These are phyloP conservation scores for Corythoichthys intestinalis DNA, from an alignment of 2,113 vertebrate species.

Conservation along the genomic window DNA sequence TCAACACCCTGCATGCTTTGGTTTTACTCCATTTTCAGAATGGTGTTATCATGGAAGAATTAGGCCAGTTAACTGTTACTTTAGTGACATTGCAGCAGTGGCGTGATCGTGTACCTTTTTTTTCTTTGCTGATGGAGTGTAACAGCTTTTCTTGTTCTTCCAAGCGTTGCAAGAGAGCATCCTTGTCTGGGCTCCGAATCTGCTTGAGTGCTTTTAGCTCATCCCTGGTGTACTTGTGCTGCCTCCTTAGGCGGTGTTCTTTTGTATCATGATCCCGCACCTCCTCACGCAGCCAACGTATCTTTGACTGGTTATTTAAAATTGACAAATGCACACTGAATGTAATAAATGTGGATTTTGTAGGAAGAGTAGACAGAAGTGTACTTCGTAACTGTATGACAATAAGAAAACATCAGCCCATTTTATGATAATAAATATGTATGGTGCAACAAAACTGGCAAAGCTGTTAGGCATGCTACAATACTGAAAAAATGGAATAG, in stretches of 20 bases:
- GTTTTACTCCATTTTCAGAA: not conserved
- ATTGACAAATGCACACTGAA: not conserved
- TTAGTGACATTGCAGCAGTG: not conserved
- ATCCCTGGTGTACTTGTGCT: conserved; percentile 75
- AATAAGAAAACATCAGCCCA: not conserved
- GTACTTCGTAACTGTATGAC: not conserved
- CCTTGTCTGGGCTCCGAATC: conserved; percentile 76
- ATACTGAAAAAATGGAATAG: no score
- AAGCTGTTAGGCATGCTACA: not conserved
- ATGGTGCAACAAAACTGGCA: not conserved
- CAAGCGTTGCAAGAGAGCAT: conserved; percentile 77
- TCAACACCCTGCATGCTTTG: not conserved
- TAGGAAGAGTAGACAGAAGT: not conserved
- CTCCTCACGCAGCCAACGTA: conserved; percentile 87
- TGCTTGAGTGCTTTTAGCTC: conserved; percentile 77
- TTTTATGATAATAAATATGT: not conserved
- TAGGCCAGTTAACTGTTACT: not conserved
- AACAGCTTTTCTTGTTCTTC: conserved; percentile 82
- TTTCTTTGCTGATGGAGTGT: conserved; percentile 78
- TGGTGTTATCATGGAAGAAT: not conserved
- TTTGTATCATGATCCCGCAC: conserved; percentile 76
- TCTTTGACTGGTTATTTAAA: conserved; percentile 51
- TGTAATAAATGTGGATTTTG: not conserved
- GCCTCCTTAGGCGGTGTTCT: conserved; percentile 74
- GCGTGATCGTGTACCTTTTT: conserved; percentile 75